Base-by-base conservation (phyloP, 2,113 vertebrate genomes). In the Pyxicephalus adspersus region DNA sequence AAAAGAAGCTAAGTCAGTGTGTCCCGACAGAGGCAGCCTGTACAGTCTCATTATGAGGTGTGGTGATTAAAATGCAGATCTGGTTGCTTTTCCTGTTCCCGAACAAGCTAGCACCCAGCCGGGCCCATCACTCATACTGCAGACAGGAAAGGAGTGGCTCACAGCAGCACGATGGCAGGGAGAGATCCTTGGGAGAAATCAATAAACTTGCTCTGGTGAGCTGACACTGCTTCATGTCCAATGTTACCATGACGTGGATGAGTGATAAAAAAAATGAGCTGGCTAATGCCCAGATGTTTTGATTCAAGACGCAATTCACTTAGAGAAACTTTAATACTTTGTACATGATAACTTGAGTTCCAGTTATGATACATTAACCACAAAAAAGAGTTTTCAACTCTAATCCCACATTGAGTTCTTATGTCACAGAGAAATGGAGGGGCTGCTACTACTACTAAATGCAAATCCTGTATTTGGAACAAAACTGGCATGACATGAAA, bases 121-220 rank as follows among this genome's bases (percentile, higher is more conserved):
- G 45, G 28, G 31, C 22, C 38, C 29, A 66, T 75, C 71, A 65
- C 22, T 82, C 80, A 75, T 57, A 13, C n/a, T 28, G 57, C 26
- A 75, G 61, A 58, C 80, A 82, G 80, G 71, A 75, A 82, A 75
- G 71, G 71, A 75, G 80, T 58, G 80, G 70, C 63, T 4, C 26
- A 34, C 8, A 45, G 45, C 55, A 18, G 70, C 38, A 45, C 38
- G 6, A 3, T 45, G 31, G 15, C 38, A 45, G 11, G 38, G 38
- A 45, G 38, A 63, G 52, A 77, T 52, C 74, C 11, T 22, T 26
- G 34, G 23, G 67, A 25, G 45, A 25, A 70, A 51, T 61, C 38
- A 65, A 64, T 26, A 64, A 17, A 34, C 64, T 34, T 34, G 4
- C 64, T 11, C 28, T 13, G 19, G 4, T 20, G n/a, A n/a, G n/a